Evolutionary conservation across 2,888 invertebrate genomes (phyloP).

Genomic region (Meiosimyza decipiens): DNA sequence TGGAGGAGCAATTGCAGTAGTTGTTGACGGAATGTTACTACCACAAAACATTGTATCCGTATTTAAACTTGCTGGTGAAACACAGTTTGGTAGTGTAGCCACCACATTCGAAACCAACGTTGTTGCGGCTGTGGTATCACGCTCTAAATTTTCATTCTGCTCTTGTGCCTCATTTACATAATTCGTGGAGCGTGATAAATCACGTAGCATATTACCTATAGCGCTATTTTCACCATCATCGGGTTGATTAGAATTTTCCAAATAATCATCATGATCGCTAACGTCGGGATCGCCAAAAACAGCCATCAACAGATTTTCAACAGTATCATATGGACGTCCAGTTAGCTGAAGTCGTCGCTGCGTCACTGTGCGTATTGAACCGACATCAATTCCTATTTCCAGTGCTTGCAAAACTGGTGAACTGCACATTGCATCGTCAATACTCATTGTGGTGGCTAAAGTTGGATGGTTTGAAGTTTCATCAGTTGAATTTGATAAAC

Average conservation of each 20-base stretch:
- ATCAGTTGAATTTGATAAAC: neutral
- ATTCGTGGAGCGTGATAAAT: conserved; percentile 31
- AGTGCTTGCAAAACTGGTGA: conserved; percentile 70
- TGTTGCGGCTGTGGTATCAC: neutral
- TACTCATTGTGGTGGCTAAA: conserved; percentile 43
- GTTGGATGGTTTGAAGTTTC: conserved; percentile 1
- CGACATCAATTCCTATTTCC: conserved; percentile 72
- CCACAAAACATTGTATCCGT: neutral
- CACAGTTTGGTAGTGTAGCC: neutral
- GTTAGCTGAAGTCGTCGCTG: conserved; percentile 70
- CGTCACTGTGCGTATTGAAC: conserved; percentile 71
- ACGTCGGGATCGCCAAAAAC: conserved; percentile 74
- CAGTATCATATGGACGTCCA: conserved; percentile 75
- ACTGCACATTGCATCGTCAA: conserved; percentile 67
- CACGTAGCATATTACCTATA: neutral
- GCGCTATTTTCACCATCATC: conserved; percentile 36
- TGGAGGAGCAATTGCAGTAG: neutral
- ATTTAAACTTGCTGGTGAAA: neutral
- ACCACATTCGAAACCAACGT: neutral
- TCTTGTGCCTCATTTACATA: neutral
- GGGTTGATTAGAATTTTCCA: conserved; percentile 66
- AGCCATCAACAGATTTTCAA: conserved; percentile 78
- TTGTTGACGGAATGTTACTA: neutral
- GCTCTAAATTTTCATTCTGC: conserved; percentile 3
- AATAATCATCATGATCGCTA: neutral